phyloP scores from a whole-genome alignment of 2,797 vertebrate genomes.

The Anolis apletophallus region DNA sequence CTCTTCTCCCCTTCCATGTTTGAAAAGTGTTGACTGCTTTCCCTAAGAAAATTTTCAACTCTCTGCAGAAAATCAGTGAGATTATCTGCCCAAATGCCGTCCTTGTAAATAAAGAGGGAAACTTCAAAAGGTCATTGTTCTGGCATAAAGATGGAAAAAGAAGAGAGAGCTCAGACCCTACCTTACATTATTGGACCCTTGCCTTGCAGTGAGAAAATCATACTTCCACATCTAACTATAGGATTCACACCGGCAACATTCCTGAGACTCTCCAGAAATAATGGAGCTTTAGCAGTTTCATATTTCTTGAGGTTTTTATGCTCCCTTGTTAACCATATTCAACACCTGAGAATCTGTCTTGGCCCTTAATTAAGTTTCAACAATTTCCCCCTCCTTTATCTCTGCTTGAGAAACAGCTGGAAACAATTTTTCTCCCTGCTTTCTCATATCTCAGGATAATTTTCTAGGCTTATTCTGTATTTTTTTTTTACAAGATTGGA shows the following conservation, averaged over 20 bases:
- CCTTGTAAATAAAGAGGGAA: not conserved
- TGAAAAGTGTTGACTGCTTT: no score
- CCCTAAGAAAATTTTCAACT: no score
- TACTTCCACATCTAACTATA: not conserved
- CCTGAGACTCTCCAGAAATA: not conserved
- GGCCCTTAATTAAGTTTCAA: constrained; percentile 26
- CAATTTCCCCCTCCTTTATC: constrained; percentile 26
- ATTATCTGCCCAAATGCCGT: not conserved
- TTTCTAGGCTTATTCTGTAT: not conserved
- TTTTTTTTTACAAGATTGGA: not conserved
- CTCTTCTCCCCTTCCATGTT: no score
- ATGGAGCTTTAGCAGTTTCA: not conserved
- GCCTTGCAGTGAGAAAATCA: not conserved
- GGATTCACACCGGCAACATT: not conserved
- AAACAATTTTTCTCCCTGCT: constrained; percentile 24
- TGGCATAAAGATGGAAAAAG: not conserved
- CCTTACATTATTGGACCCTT: not conserved
- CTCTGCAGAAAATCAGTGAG: no score
- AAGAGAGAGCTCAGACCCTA: not conserved
- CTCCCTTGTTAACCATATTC: constrained; percentile 21
- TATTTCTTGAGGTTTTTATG: constrained; percentile 28
- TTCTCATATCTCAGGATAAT: constrained; percentile 18
- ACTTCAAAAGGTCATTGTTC: not conserved
- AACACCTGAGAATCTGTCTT: constrained; percentile 26
- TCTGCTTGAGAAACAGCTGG: constrained; percentile 32